Base-by-base conservation (phyloP, 2,797 vertebrate genomes). In the Arrhamphus sclerolepis region DNA sequence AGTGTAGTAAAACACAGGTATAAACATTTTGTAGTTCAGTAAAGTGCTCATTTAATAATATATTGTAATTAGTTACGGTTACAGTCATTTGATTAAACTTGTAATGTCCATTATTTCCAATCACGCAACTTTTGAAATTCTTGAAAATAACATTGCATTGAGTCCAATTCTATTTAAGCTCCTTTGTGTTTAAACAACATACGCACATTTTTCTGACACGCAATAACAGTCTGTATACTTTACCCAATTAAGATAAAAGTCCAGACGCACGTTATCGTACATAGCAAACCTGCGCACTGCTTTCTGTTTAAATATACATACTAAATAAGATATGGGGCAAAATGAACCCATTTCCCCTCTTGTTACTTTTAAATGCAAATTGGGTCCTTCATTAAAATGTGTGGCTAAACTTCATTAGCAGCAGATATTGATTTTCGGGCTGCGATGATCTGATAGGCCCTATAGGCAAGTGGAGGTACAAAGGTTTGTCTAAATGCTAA, bases 291-390 rank as follows among this genome's bases (percentile, higher is more conserved):
- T 28, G 22, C 4, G 19, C 69, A 21, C 62, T 76, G 78, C 72
- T 80, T 70, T 85, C 73, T 66, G 72, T 59, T 86, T 54, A 82
- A 87, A 86, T 82, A 79, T 87, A 87, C 77, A 85, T 60, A 78
- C 82, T 90, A 68, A 90, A 87, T 87, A 86, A 89, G 80, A 83
- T 56, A 83, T 82, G 71, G 75, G 52, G 72, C 54, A 76, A 85
- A 90, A 87, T 79, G 67, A 86, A 86, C 83, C 83, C 71, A 82
- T 89, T 89, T 89, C 78, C 82, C 74, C 70, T 77, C 58, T 47
- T 70, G 67, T 88, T 86, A 90, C 89, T 93, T 93, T 92, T 81
- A 93, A 93, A 93, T 93, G 91, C 90, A 92, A 93, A 93, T 93
- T 79, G 68, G 70, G 58, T 73, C 56, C 82, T 91, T 91, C 86